These are phyloP conservation scores for Cerceris ruficornis DNA, from an alignment of 2,888 invertebrate genomes.

Conservation along the genomic window DNA sequence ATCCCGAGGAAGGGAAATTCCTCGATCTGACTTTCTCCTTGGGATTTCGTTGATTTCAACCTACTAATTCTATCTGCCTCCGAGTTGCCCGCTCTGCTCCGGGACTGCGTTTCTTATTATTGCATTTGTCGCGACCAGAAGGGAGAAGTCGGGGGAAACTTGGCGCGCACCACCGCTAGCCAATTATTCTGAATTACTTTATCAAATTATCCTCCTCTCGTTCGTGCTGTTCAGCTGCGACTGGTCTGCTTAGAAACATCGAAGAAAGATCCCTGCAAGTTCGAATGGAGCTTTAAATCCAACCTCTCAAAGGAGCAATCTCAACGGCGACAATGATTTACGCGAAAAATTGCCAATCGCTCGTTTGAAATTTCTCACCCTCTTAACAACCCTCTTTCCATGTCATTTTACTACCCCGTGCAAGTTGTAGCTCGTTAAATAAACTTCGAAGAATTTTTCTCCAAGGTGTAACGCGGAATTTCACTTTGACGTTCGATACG, in stretches of 20 bases:
- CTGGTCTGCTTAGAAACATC: background rate
- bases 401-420: no score
- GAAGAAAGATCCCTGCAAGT: background rate
- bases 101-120: conserved; percentile 46
- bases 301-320: no score
- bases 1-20: background rate
- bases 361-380: no score
- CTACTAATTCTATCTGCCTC: conserved; percentile 38
- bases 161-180: conserved; percentile 41
- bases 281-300: no score
- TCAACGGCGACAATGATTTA: no score
- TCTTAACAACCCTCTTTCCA: no score
- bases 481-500: no score
- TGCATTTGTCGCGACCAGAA: conserved; percentile 35
- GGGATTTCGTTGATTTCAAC: conserved; percentile 29
- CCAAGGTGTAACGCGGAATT: no score
- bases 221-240: conserved; percentile 39
- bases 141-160: conserved; percentile 38
- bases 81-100: conserved; percentile 2
- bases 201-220: conserved; percentile 58
- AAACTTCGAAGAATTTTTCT: no score
- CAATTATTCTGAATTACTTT: conserved; percentile 61
- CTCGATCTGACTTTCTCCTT: background rate
- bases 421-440: no score
- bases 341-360: no score